Evolutionary conservation across 2,888 invertebrate genomes (phyloP).

Genomic region (Opisthograptis luteolata): DNA sequence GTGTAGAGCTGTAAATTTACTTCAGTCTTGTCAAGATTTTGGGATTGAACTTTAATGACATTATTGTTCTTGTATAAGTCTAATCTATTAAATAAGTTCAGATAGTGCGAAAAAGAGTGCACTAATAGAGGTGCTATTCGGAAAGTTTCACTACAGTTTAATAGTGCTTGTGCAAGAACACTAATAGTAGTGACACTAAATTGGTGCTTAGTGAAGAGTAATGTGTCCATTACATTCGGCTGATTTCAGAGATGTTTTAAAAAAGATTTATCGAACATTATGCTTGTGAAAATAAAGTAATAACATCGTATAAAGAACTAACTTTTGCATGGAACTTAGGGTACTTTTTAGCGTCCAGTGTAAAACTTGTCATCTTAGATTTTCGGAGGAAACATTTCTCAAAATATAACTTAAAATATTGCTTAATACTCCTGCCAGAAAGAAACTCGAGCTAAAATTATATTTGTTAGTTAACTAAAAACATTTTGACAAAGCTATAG

Average conservation of each 20-base stretch:
- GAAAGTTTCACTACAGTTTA: constrained; percentile 45
- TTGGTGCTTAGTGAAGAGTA: constrained; percentile 52
- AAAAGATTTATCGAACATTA: background rate
- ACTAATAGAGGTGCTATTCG: constrained; percentile 59
- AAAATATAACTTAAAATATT: no score
- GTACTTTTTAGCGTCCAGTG: no score
- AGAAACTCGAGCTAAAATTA: no score
- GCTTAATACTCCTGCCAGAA: no score
- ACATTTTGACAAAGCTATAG: no score
- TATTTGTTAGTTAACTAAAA: no score
- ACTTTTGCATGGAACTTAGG: no score
- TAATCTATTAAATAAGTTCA: constrained; percentile 30
- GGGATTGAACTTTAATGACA: background rate
- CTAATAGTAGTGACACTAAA: constrained; percentile 54
- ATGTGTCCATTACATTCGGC: constrained; percentile 39
- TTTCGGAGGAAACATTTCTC: no score
- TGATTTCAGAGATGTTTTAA: constrained; percentile 9
- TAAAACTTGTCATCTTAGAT: no score
- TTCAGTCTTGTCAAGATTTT: background rate
- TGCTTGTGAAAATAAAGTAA: background rate
- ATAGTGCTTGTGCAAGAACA: constrained; percentile 65
- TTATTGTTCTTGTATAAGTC: background rate
- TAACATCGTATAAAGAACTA: no score
- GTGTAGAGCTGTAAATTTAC: background rate
- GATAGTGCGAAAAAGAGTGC: constrained; percentile 53